Base-by-base conservation (phyloP, 2,797 vertebrate genomes). In the Echiichthys vipera region DNA sequence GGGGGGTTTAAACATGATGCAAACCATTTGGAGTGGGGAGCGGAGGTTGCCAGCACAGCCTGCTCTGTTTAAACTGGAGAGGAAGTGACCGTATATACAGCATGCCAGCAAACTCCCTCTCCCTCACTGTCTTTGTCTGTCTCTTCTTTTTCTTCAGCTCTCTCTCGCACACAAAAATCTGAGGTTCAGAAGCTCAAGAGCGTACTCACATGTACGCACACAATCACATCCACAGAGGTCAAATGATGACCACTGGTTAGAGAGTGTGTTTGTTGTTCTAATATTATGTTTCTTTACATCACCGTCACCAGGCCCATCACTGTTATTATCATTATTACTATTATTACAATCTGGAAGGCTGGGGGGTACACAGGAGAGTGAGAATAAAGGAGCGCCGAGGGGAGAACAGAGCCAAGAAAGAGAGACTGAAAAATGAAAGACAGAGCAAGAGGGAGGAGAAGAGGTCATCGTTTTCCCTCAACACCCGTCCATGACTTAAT, bases 11-110 rank as follows among this genome's bases (percentile, higher is more conserved):
- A 96, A 97, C 95, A 96, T 99, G 97, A 99, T 97, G 97, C 96
- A 97, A 98, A 98, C 97, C 97, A 98, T 99, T 99, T 98, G 97
- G 97, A 98, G 96, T 91, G 69, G 85, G 88, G 95, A 97, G 95
- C 91, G 94, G 94, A 95, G 94, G 90, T 95, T 98, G 97, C 98
- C 98, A 99, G 97, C 95, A 97, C 97, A 98, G 97, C 96, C 97
- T 98, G 97, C 96, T 96, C 97, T 98, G 96, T 98, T 98, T 98
- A 99, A 98, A 98, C 96, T 98, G 97, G 97, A 96, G 95, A 98
- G 97, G 98, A 99, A 99, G 96, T 97, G 96, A 97, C 96, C 96
- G 93, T 98, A 97, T 97, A 96, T 95, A 96, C 96, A 96, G 96
- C 97, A 96, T 98, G 97, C 97, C 97, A 98, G 95, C 92, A 91